Conservation (phyloP, 2,113 vertebrate species). For the Dolichallabes microphthalmus region DNA sequence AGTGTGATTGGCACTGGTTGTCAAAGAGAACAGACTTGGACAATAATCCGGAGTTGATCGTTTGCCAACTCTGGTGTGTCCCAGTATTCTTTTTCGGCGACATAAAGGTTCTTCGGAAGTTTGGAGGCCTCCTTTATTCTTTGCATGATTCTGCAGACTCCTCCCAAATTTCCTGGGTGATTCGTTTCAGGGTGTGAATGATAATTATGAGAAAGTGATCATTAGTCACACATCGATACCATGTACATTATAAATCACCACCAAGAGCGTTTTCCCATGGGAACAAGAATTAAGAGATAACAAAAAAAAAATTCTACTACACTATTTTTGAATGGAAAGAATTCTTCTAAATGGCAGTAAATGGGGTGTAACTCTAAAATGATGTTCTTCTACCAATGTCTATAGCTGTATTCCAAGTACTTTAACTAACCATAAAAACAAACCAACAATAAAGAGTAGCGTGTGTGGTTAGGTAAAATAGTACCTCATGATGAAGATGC, state of each 20-base stretch:
- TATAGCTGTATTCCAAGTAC: background rate
- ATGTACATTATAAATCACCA: background rate
- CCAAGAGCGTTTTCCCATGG: background rate
- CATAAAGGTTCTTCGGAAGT: background rate
- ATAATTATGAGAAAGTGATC: constrained; percentile 21
- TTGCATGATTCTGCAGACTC: background rate
- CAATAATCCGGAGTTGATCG: constrained; percentile 1
- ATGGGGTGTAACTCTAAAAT: background rate
- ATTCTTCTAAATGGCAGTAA: background rate
- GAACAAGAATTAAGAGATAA: background rate
- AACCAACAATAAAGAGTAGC: background rate
- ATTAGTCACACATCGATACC: background rate
- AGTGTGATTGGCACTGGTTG: background rate
- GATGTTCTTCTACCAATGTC: background rate
- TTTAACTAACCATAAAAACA: background rate
- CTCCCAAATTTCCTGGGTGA: background rate
- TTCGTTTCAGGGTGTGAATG: background rate
- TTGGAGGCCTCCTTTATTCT: background rate
- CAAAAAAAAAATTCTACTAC: background rate
- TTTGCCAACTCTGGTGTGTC: background rate
- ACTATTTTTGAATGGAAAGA: background rate
- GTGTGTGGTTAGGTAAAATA: constrained; percentile 6
- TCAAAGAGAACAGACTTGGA: background rate
- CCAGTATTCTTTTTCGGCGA: background rate
- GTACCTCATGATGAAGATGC: constrained; percentile 3